Evolutionary conservation across 2,888 invertebrate genomes (phyloP).

Genomic region (Melanchra persicariae): DNA sequence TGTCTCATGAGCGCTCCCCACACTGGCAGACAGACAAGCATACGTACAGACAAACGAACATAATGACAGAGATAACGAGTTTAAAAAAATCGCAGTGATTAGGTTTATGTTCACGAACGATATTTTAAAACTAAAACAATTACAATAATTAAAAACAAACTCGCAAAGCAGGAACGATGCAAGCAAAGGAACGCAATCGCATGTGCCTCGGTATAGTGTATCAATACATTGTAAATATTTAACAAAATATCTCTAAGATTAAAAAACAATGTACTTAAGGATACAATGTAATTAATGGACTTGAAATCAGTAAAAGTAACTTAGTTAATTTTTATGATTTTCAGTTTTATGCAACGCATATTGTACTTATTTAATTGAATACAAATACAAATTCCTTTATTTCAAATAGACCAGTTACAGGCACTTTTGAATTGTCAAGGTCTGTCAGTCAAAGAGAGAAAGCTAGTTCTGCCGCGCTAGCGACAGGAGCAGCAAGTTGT

Average conservation of each 20-base stretch:
- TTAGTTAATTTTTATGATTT: neutral
- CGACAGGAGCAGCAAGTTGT: too few species aligned
- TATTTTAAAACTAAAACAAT: neutral
- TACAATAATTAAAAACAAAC: neutral
- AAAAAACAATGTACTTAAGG: neutral
- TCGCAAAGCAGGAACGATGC: constrained; percentile 40
- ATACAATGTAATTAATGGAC: constrained; percentile 2
- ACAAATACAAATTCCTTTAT: too few species aligned
- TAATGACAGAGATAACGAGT: neutral
- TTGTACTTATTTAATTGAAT: neutral
- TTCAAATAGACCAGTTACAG: too few species aligned
- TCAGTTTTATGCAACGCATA: neutral
- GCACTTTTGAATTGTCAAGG: too few species aligned
- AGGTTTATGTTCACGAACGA: neutral
- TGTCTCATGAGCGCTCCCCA: constrained; percentile 91
- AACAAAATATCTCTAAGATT: neutral
- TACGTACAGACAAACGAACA: constrained; percentile 28
- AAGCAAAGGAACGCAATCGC: constrained; percentile 23
- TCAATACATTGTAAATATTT: neutral
- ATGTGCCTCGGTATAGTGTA: neutral
- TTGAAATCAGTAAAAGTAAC: neutral
- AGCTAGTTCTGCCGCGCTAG: too few species aligned
- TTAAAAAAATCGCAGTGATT: constrained; percentile 4
- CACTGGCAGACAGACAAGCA: constrained; percentile 73
- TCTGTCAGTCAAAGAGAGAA: too few species aligned